A percentile compares a stretch with the other conserved stretches of the same genome.
Evolutionary conservation across 2,888 invertebrate species (phyloP).

Genomic region (Leucoma salicis): DNA sequence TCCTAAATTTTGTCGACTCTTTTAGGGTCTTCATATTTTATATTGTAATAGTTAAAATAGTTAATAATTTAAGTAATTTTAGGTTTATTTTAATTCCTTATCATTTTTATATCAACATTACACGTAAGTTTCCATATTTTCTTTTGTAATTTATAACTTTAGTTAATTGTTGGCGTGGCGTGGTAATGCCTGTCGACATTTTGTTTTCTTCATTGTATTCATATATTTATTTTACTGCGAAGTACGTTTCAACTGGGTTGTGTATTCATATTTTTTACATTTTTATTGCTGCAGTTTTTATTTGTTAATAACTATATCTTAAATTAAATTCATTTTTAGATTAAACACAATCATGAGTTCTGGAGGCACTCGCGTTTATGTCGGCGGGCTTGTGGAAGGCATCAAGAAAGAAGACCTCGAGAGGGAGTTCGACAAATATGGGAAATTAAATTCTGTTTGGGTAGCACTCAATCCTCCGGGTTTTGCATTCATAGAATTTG

Average conservation of each 20-base stretch:
- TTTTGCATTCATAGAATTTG: constrained; percentile 96
- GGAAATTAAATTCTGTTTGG: constrained; percentile 96
- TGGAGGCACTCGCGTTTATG: constrained; percentile 90
- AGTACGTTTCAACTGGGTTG: constrained; percentile 30
- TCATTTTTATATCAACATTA: constrained; percentile 47
- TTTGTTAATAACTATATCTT: too few relatives aligned
- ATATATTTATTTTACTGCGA: constrained; percentile 52
- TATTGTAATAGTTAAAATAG: constrained; percentile 52
- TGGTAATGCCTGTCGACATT: constrained; percentile 76
- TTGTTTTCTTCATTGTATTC: constrained; percentile 77
- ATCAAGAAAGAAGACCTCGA: constrained; percentile 96
- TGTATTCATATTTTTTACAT: too few relatives aligned
- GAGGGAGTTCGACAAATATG: constrained; percentile 94
- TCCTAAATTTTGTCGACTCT: constrained; percentile 54
- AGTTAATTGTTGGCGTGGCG: constrained; percentile 52
- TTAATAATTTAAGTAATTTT: constrained; percentile 47
- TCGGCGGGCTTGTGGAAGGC: constrained; percentile 93
- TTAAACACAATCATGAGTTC: constrained; percentile 66
- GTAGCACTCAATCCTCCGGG: constrained; percentile 97
- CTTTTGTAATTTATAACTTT: constrained; percentile 22
- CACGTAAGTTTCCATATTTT: constrained; percentile 57
- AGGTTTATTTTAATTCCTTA: constrained; percentile 51
- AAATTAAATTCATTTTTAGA: constrained; percentile 48
- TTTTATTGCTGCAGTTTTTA: too few relatives aligned
- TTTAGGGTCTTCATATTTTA: constrained; percentile 50